These are phyloP conservation scores for Brachionus rubens DNA, from an alignment of 1,140 invertebrate genomes.

Conservation along the genomic window DNA sequence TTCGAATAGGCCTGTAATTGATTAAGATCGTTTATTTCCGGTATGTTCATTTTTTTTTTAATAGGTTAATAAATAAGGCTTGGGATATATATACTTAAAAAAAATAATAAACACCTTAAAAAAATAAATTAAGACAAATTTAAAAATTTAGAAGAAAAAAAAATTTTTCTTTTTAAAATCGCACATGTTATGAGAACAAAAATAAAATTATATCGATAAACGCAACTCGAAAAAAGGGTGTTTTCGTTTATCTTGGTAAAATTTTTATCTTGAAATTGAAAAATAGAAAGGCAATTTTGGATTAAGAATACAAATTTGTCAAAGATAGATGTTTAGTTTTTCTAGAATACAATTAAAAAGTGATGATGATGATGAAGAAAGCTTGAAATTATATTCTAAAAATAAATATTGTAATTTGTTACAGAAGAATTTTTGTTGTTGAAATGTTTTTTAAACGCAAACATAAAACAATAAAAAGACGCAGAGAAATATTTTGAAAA, in stretches of 20 bases:
- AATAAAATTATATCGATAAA: constrained; percentile 9
- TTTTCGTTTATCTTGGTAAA: constrained; percentile 1
- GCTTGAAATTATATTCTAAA: too few relatives aligned
- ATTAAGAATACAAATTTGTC: neutral
- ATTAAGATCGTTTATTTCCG: neutral
- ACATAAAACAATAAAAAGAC: too few relatives aligned
- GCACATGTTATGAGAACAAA: neutral
- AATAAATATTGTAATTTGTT: too few relatives aligned
- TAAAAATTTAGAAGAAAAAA: neutral
- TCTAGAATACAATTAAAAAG: too few relatives aligned
- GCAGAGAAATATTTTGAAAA: neutral
- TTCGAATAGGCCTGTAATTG: constrained; percentile 9
- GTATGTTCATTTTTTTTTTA: neutral
- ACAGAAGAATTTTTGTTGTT: too few relatives aligned
- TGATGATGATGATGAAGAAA: too few relatives aligned
- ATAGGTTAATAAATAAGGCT: too few relatives aligned
- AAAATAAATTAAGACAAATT: neutral
- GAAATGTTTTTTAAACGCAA: too few relatives aligned
- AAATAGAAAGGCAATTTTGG: neutral
- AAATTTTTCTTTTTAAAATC: neutral
- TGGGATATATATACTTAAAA: too few relatives aligned
- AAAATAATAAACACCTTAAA: neutral
- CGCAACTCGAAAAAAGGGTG: constrained; percentile 24
- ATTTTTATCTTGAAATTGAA: constrained; percentile 10
- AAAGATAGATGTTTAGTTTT: neutral